These are phyloP conservation scores for Cremastinae sp. DNA, from an alignment of 2,888 invertebrate species.

Conservation along the genomic window DNA sequence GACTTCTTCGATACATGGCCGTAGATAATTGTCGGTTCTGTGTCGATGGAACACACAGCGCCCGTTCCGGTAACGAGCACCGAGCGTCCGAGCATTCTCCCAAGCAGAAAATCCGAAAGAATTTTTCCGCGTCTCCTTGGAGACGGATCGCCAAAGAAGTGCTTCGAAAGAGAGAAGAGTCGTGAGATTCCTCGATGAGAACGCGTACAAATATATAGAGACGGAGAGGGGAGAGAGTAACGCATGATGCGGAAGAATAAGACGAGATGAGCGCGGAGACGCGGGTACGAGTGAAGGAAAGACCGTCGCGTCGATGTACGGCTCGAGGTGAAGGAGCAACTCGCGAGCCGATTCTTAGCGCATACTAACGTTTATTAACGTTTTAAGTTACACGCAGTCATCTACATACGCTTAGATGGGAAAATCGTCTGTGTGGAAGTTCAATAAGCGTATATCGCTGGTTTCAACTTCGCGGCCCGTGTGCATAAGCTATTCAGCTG, in stretches of 20 bases:
- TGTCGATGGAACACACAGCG: conserved; percentile 15
- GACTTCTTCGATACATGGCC: conserved; percentile 45
- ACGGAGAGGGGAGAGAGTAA: conserved; percentile 53
- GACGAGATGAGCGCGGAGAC: conserved; percentile 26
- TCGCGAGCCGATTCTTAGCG: conserved; percentile 53
- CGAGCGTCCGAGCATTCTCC: conserved; percentile 32
- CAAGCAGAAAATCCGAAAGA: conserved; percentile 1
- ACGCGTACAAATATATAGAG: conserved; percentile 59
- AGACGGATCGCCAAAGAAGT: conserved; percentile 13
- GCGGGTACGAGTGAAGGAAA: not conserved
- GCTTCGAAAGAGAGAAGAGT: conserved; percentile 1
- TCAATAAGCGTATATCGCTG: conserved; percentile 7
- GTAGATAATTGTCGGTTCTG: conserved; percentile 49
- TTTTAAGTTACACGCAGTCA: conserved; percentile 53
- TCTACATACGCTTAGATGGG: conserved; percentile 10
- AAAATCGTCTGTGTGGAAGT: conserved; percentile 5
- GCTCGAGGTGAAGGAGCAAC: conserved; percentile 47
- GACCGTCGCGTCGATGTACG: conserved; percentile 46
- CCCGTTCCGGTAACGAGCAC: conserved; percentile 56
- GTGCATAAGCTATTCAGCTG: conserved; percentile 52
- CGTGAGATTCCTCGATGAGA: conserved; percentile 51
- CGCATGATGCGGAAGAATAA: conserved; percentile 20
- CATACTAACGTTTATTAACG: conserved; percentile 61
- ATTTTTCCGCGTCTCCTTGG: conserved; percentile 24
- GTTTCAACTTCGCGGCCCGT: conserved; percentile 37